Evolutionary conservation across 2,113 vertebrate species (phyloP).

Genomic region (Lepus timidus): DNA sequence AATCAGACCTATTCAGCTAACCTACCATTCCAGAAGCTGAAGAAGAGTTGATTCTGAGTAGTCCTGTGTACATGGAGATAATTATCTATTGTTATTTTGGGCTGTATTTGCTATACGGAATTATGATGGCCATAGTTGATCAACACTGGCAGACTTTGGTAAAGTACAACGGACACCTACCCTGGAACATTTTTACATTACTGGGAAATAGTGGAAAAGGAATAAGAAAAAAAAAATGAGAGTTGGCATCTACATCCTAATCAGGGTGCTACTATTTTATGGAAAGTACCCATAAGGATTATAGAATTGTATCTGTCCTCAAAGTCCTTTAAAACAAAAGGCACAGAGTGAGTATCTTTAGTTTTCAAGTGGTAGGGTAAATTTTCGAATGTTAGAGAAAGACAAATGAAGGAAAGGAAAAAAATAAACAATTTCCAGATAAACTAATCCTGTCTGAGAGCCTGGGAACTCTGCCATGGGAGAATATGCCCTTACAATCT

Average conservation of each 20-base stretch:
- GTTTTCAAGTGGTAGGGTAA: neutral
- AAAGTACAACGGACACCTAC: neutral
- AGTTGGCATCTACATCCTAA: neutral
- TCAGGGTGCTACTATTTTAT: neutral
- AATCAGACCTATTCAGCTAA: neutral
- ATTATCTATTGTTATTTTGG: neutral
- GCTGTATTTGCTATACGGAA: neutral
- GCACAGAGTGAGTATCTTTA: neutral
- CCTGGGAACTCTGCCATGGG: too few relatives aligned
- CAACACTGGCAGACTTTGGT: neutral
- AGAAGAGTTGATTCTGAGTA: neutral
- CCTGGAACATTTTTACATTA: neutral
- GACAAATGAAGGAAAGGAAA: neutral
- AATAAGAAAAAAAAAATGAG: neutral
- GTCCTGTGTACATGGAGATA: neutral
- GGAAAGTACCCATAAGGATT: neutral
- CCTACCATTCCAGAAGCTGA: neutral
- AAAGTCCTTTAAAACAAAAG: slow-evolving; percentile 29
- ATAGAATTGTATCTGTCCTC: neutral
- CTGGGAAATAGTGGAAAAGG: neutral
- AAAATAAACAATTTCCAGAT: neutral
- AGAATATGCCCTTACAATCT: too few relatives aligned
- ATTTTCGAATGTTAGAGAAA: neutral
- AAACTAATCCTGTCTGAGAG: too few relatives aligned
- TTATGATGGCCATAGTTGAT: neutral